These are phyloP conservation scores for Psophia crepitans DNA, from an alignment of 2,113 vertebrate species.

Conservation along the genomic window DNA sequence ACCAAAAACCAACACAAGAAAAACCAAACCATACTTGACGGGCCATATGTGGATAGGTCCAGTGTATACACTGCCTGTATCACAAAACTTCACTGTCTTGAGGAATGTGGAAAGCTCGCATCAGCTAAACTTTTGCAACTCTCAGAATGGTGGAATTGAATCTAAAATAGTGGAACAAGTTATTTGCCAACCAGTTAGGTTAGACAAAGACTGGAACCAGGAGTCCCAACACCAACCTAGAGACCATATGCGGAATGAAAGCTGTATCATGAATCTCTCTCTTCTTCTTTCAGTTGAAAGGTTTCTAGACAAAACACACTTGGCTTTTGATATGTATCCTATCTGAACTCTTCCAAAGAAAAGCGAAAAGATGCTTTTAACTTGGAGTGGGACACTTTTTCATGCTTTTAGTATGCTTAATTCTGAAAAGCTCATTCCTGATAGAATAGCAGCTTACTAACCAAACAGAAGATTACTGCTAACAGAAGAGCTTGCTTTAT, in stretches of 20 bases:
- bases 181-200: background rate
- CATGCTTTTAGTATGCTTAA: background rate
- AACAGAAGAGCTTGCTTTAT: background rate
- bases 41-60: background rate
- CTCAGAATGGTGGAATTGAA: background rate
- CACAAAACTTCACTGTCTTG: background rate
- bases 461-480: background rate
- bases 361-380: background rate
- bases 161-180: background rate
- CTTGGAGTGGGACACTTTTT: background rate
- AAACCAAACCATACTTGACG: background rate
- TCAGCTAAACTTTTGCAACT: background rate
- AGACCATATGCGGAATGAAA: background rate
- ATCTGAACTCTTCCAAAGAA: background rate
- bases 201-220: background rate
- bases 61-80: background rate
- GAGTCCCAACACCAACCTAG: background rate
- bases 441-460: background rate
- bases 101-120: background rate
- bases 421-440: background rate
- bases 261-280: background rate
- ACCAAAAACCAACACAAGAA: no score
- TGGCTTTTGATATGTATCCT: background rate
- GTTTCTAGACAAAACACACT: background rate
- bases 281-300: background rate